These are phyloP conservation scores for Reinhardtius hippoglossoides DNA, from an alignment of 2,113 vertebrate genomes.

Conservation along the genomic window DNA sequence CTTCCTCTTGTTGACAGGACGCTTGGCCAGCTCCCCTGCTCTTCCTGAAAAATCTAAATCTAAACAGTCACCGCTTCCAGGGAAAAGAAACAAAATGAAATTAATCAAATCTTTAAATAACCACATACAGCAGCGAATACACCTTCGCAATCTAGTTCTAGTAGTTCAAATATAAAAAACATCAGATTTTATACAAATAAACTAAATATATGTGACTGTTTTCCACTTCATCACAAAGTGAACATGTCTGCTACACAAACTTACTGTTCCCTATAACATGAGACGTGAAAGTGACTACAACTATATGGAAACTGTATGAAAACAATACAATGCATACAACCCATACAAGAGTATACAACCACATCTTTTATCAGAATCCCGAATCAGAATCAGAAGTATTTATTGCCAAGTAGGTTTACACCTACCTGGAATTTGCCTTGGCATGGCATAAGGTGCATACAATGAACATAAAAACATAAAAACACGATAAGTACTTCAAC, in stretches of 20 bases:
- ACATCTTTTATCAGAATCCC: too few relatives aligned
- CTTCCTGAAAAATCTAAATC: slow-evolving; percentile 53
- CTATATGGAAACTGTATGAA: too few relatives aligned
- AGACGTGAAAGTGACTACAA: not conserved
- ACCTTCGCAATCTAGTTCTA: not conserved
- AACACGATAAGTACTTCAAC: too few relatives aligned
- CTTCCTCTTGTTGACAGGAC: slow-evolving; percentile 74
- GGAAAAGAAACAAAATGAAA: not conserved
- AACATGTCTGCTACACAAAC: not conserved
- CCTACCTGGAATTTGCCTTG: too few relatives aligned
- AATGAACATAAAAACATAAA: too few relatives aligned
- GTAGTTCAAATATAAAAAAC: not conserved
- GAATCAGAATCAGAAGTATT: too few relatives aligned
- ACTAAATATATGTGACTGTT: not conserved
- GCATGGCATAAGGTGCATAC: too few relatives aligned
- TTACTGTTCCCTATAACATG: not conserved
- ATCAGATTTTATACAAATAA: not conserved
- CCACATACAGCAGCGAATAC: not conserved
- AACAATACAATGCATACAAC: too few relatives aligned
- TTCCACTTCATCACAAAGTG: not conserved
- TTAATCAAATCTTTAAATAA: slow-evolving; percentile 27
- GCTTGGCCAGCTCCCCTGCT: slow-evolving; percentile 13
- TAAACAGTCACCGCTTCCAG: slow-evolving; percentile 17
- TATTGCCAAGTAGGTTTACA: too few relatives aligned
- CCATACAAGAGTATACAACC: not conserved